Evolutionary conservation across 2,888 invertebrate species (phyloP).

Genomic region (Spilarctia lutea): DNA sequence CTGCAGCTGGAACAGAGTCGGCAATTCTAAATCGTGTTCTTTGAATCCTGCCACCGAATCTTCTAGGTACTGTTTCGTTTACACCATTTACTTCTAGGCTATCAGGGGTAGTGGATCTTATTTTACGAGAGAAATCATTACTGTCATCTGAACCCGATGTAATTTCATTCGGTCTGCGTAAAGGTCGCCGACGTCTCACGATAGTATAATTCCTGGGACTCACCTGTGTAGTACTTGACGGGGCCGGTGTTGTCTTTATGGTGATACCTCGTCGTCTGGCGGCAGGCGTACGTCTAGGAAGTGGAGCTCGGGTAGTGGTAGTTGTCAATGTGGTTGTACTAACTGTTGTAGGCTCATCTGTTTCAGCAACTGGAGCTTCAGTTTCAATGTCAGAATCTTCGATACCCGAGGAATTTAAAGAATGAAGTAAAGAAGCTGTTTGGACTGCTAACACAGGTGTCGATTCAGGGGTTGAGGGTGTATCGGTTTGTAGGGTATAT

Average conservation of each 20-base stretch:
- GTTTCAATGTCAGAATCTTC: conserved; percentile 49
- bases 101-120: conserved; percentile 82
- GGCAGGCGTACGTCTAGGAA: conserved; percentile 59
- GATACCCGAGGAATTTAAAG: conserved; percentile 56
- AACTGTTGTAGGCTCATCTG: conserved; percentile 59
- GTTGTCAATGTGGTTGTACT: conserved; percentile 62
- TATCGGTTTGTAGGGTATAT: conserved; percentile 61
- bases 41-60: conserved; percentile 67
- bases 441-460: conserved; percentile 80
- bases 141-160: conserved; percentile 70
- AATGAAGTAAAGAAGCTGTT: conserved; percentile 79
- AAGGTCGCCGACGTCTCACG: conserved; percentile 76
- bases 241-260: conserved; percentile 61
- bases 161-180: conserved; percentile 77
- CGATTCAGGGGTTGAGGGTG: conserved; percentile 67
- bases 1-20: conserved; percentile 76
- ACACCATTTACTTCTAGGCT: conserved; percentile 73
- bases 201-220: conserved; percentile 85
- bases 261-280: conserved; percentile 69
- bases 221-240: conserved; percentile 80
- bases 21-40: conserved; percentile 54
- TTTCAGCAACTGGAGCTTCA: conserved; percentile 33
- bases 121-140: conserved; percentile 67
- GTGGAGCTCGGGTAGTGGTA: conserved; percentile 47
- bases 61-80: conserved; percentile 51